phyloP scores from a whole-genome alignment of 2,888 invertebrate genomes.

The Candidula unifasciata region DNA sequence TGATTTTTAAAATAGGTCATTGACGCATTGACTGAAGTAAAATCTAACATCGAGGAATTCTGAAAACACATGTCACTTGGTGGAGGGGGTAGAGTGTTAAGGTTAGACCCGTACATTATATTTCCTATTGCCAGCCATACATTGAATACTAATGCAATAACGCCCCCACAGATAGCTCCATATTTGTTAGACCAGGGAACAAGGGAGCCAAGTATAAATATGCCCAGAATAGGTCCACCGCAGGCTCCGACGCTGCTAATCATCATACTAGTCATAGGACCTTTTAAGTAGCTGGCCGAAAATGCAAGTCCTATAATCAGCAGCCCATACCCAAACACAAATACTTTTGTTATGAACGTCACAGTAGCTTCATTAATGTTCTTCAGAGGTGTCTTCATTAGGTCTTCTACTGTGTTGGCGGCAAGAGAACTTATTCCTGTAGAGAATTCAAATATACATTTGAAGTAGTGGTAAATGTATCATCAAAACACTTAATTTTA shows the following conservation, averaged over 20 bases:
- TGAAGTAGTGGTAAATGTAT: not conserved
- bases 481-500: too few species aligned
- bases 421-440: constrained; percentile 64
- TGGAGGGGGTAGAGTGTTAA: not conserved
- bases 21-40: not conserved
- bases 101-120: not conserved
- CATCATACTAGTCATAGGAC: not conserved
- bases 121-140: constrained; percentile 18
- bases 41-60: not conserved
- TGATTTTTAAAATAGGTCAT: not conserved
- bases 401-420: constrained; percentile 63
- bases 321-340: constrained; percentile 53
- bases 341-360: constrained; percentile 59
- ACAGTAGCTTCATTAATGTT: constrained; percentile 51
- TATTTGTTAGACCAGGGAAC: constrained; percentile 22
- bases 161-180: constrained; percentile 20
- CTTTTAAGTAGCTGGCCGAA: not conserved
- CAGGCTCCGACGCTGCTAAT: not conserved
- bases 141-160: constrained; percentile 1
- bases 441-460: not conserved
- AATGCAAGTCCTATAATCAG: constrained; percentile 20
- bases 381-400: constrained; percentile 53
- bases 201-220: constrained; percentile 5
- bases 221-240: constrained; percentile 17
- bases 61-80: not conserved